Conservation (phyloP, 2,797 vertebrate genomes). For the Phalanger gymnotis region DNA sequence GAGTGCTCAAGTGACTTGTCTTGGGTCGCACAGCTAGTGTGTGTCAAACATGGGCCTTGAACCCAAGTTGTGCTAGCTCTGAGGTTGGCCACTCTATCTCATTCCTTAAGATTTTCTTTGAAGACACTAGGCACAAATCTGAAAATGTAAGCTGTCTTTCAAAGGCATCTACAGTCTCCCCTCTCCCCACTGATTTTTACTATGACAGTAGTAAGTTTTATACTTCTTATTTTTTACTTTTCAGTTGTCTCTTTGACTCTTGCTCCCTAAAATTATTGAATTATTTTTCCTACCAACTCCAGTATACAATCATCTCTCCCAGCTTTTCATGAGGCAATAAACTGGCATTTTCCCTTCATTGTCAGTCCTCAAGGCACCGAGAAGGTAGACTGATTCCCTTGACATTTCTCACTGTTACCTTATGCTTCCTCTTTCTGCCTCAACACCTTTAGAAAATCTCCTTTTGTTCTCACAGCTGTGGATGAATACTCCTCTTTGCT, state of each 20-base stretch:
- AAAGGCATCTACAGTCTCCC: background rate
- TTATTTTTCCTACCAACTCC: conserved; percentile 46
- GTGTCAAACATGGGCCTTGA: background rate
- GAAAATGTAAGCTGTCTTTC: conserved; percentile 7
- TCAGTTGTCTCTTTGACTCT: background rate
- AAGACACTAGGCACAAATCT: conserved; percentile 20
- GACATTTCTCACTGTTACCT: conserved; percentile 67
- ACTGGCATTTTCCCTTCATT: conserved; percentile 4
- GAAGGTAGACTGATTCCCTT: conserved; percentile 53
- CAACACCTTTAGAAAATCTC: conserved; percentile 69
- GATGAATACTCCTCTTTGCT: conserved; percentile 51
- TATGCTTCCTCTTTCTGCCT: conserved; percentile 66
- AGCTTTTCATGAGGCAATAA: conserved; percentile 16
- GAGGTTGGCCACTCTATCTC: background rate
- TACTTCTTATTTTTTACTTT: conserved; percentile 24
- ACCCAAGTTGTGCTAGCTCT: background rate
- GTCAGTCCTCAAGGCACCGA: conserved; percentile 30
- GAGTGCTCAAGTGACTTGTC: background rate
- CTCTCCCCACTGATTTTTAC: conserved; percentile 14
- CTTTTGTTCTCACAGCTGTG: conserved; percentile 69
- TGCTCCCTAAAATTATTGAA: conserved; percentile 34
- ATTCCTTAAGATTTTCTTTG: background rate
- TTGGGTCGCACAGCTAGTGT: background rate
- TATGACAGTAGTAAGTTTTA: conserved; percentile 2
- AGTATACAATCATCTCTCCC: conserved; percentile 15